Percentiles rank a stretch among this genome's conserved stretches.
These are phyloP conservation scores for Ctenomys sociabilis DNA, from an alignment of 2,113 vertebrate species.

Conservation along the genomic window DNA sequence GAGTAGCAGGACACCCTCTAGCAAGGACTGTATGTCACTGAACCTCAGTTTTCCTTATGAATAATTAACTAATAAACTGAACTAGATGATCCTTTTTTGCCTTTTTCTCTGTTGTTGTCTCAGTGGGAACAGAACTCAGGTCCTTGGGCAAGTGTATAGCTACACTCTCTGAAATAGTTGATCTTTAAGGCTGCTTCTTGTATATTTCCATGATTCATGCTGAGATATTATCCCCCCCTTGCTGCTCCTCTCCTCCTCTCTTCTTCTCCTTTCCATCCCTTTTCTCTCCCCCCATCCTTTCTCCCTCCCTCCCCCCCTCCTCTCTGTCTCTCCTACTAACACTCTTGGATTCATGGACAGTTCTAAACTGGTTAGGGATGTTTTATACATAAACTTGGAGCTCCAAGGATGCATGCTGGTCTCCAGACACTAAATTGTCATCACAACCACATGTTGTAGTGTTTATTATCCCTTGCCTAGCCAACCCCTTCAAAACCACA, in stretches of 20 bases:
- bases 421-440: slow-evolving; percentile 61
- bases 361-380: slow-evolving; percentile 57
- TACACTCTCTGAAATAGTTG: neutral
- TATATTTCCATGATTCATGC: neutral
- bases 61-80: neutral
- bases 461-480: slow-evolving; percentile 60
- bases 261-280: too few species aligned
- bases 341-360: neutral
- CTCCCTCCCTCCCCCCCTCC: neutral
- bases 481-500: slow-evolving; percentile 69
- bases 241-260: neutral
- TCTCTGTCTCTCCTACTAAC: neutral
- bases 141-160: neutral
- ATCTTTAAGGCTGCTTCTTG: neutral
- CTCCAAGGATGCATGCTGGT: slow-evolving; percentile 49
- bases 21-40: neutral
- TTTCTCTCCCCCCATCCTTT: neutral
- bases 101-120: neutral
- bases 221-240: neutral
- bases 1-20: neutral
- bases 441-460: slow-evolving; percentile 68
- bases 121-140: neutral
- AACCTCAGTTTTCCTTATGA: neutral
- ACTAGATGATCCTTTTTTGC: neutral
- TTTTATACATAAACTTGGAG: slow-evolving; percentile 62